Percentiles rank a stretch among this genome's conserved stretches.
Evolutionary conservation across 2,797 vertebrate genomes (phyloP).

Genomic region (Crax fasciolata): DNA sequence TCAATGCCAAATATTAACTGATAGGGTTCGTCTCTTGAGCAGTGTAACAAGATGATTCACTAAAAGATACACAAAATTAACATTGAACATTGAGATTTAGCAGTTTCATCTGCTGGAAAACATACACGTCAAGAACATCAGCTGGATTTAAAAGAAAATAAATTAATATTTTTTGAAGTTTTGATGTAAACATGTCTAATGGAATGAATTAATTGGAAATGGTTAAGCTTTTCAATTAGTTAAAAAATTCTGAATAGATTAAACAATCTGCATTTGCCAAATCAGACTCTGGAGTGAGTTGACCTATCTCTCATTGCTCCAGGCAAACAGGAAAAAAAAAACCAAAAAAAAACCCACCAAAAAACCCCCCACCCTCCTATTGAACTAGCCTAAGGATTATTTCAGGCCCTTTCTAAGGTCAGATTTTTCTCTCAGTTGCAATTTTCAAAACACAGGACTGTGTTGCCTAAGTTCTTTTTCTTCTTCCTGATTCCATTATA

Average conservation of each 20-base stretch:
- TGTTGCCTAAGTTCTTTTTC: background rate
- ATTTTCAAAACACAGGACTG: background rate
- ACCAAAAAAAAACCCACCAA: background rate
- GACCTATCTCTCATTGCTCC: background rate
- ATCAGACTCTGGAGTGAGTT: background rate
- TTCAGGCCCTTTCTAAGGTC: background rate
- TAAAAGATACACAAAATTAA: background rate
- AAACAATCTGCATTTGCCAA: background rate
- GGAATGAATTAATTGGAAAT: background rate
- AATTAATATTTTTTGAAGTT: background rate
- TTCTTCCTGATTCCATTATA: background rate
- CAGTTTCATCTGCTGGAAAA: background rate
- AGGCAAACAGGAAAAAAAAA: fast-evolving
- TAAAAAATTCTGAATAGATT: background rate
- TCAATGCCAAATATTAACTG: background rate
- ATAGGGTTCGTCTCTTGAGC: background rate
- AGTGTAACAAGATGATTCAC: background rate
- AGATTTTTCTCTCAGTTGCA: background rate
- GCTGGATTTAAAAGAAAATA: background rate
- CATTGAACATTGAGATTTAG: background rate
- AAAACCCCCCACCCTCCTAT: background rate
- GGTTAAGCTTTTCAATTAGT: background rate
- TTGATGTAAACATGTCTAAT: background rate
- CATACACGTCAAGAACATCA: background rate
- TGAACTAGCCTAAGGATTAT: background rate